phyloP scores from a whole-genome alignment of 2,888 invertebrate genomes.

The Pogonocherus hispidulus region DNA sequence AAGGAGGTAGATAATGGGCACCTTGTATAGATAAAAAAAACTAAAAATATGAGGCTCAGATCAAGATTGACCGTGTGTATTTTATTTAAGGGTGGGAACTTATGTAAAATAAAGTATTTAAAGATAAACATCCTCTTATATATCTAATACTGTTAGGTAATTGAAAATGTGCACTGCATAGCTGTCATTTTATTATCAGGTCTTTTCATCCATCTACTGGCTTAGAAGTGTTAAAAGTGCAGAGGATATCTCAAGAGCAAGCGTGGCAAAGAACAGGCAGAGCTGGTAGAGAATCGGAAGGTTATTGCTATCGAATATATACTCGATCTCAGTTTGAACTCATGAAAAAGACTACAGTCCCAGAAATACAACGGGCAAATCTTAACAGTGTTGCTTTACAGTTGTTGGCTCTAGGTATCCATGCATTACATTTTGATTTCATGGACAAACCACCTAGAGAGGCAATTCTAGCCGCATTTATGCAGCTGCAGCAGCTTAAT shows the following conservation, averaged over 20 bases:
- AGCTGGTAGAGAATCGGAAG: slow-evolving; percentile 89
- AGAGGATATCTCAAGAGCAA: slow-evolving; percentile 90
- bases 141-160: too few relatives aligned
- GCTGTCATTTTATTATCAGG: slow-evolving; percentile 64
- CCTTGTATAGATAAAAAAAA: too few relatives aligned
- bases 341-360: slow-evolving; percentile 80
- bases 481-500: slow-evolving; percentile 77
- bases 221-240: slow-evolving; percentile 85
- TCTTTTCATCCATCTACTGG: slow-evolving; percentile 86
- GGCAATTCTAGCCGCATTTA: slow-evolving; percentile 76
- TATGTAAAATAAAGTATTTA: too few relatives aligned
- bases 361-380: slow-evolving; percentile 88
- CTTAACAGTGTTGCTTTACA: slow-evolving; percentile 82
- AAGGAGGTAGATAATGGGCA: too few relatives aligned
- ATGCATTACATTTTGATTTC: slow-evolving; percentile 88
- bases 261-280: slow-evolving; percentile 94
- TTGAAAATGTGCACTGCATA: too few relatives aligned
- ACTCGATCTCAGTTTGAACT: slow-evolving; percentile 82
- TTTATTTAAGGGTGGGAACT: too few relatives aligned
- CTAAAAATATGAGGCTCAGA: too few relatives aligned
- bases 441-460: slow-evolving; percentile 89
- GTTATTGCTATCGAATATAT: slow-evolving; percentile 89
- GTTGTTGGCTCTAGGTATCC: slow-evolving; percentile 68
- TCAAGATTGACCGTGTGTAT: too few relatives aligned
- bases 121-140: too few relatives aligned